Evolutionary conservation across 2,888 invertebrate species (phyloP).

Genomic region (Archaeoteleia sp.): DNA sequence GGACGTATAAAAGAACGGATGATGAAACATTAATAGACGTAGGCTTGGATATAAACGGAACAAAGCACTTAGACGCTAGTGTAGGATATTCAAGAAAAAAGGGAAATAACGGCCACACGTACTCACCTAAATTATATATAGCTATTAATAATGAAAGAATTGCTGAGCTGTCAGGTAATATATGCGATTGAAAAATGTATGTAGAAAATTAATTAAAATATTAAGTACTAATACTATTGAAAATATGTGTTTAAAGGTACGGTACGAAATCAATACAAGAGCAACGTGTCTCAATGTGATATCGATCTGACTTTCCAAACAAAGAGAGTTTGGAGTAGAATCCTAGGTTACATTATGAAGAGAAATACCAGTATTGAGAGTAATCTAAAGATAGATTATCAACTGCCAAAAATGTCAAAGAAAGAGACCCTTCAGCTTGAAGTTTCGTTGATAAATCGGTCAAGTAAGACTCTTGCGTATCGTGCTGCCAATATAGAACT

Average conservation of each 20-base stretch:
- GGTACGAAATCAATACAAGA: conserved; percentile 79
- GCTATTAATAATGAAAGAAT: conserved; percentile 84
- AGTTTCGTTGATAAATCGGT: conserved; percentile 77
- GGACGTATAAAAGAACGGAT: conserved; percentile 82
- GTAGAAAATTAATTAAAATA: conserved; percentile 2
- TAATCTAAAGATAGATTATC: conserved; percentile 81
- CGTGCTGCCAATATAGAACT: conserved; percentile 81
- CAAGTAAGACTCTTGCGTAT: conserved; percentile 78
- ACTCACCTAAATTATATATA: conserved; percentile 83
- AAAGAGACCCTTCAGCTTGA: conserved; percentile 75
- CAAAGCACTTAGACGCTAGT: conserved; percentile 82
- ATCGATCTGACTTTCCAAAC: conserved; percentile 86
- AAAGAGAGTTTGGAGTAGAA: conserved; percentile 82
- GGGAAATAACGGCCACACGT: conserved; percentile 81
- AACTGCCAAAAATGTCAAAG: conserved; percentile 76
- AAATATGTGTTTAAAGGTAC: conserved; percentile 78
- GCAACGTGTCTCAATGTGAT: conserved; percentile 84
- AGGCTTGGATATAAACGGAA: conserved; percentile 83
- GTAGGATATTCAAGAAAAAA: conserved; percentile 79
- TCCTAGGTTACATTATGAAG: conserved; percentile 84
- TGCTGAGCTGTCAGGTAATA: conserved; percentile 83
- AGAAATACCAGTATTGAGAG: conserved; percentile 77
- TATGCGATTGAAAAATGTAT: too few species aligned
- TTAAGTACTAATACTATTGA: background rate
- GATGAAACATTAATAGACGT: conserved; percentile 83